phyloP scores from a whole-genome alignment of 2,113 vertebrate genomes.

The Heterotis niloticus region DNA sequence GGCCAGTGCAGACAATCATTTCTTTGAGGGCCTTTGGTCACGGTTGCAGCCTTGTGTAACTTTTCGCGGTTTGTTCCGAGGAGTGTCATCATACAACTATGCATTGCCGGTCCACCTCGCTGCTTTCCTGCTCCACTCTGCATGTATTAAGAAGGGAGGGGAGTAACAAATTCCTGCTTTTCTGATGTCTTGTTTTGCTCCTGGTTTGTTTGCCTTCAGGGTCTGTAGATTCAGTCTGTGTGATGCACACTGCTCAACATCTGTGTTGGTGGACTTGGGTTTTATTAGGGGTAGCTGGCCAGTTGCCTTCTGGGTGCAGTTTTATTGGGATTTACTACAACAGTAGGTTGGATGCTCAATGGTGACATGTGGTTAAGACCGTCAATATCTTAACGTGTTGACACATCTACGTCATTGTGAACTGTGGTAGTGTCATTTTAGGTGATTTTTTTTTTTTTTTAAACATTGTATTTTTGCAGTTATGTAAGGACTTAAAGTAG shows the following conservation, averaged over 20 bases:
- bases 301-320: background rate
- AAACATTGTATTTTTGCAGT: background rate
- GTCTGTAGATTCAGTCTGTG: no score
- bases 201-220: no score
- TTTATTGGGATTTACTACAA: background rate
- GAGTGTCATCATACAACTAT: slow-evolving; percentile 40
- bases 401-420: background rate
- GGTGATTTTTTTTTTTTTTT: background rate
- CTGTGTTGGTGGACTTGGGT: background rate
- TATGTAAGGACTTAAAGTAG: background rate
- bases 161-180: no score
- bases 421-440: background rate
- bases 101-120: background rate
- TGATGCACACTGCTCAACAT: no score
- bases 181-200: no score
- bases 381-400: background rate
- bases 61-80: slow-evolving; percentile 55
- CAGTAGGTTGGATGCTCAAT: background rate
- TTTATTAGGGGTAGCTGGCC: background rate
- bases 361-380: background rate
- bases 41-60: slow-evolving; percentile 41
- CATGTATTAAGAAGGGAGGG: no score
- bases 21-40: slow-evolving; percentile 46
- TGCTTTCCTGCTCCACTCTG: background rate
- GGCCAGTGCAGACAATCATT: slow-evolving; percentile 55